phyloP scores from a whole-genome alignment of 1,140 invertebrate genomes.

The Papilio dardanus region DNA sequence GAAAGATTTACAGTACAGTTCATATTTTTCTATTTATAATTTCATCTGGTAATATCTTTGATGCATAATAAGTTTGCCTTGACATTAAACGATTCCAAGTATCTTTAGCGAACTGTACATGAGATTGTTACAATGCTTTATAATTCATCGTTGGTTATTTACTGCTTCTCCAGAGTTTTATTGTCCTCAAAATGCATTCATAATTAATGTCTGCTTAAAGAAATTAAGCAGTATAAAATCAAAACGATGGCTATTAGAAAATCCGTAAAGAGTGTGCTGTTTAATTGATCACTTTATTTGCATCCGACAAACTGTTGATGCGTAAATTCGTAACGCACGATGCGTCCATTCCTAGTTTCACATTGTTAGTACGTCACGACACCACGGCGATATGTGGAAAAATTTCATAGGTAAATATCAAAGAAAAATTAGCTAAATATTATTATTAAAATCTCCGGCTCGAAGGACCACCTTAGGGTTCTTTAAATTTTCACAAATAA shows the following conservation, averaged over 20 bases:
- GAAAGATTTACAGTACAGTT: too few species aligned
- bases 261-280: not conserved
- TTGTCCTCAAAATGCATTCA: not conserved
- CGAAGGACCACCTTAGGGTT: too few species aligned
- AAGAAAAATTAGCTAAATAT: not conserved
- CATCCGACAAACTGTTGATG: constrained; percentile 14
- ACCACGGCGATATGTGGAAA: not conserved
- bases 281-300: not conserved
- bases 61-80: constrained; percentile 7
- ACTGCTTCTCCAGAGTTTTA: not conserved
- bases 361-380: constrained; percentile 7
- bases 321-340: constrained; percentile 24
- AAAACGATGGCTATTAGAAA: not conserved
- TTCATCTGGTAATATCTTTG: not conserved
- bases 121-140: not conserved
- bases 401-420: not conserved
- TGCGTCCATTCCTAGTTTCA: constrained; percentile 18
- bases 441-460: not conserved
- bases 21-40: too few species aligned
- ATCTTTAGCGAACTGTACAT: not conserved
- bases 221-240: not conserved
- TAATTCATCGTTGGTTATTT: not conserved
- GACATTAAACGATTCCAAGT: constrained; percentile 12
- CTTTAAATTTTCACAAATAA: not conserved
- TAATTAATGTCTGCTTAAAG: not conserved